Conservation (phyloP, 2,888 invertebrate genomes). For the Tenthredo scrophulariae region DNA sequence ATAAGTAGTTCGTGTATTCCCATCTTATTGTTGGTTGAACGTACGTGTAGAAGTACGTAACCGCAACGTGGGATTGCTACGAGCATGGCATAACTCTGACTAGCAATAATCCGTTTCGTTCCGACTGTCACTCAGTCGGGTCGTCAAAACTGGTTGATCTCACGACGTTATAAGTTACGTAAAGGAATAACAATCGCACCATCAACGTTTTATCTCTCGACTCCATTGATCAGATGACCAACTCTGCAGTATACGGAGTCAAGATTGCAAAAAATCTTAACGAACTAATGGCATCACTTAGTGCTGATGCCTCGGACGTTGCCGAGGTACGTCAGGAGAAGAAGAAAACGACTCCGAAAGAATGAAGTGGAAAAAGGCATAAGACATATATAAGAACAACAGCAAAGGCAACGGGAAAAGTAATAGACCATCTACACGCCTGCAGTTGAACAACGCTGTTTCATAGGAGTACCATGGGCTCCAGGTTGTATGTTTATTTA, state of each 20-base stretch:
- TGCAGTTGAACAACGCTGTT: constrained; percentile 27
- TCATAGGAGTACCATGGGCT: constrained; percentile 26
- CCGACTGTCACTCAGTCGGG: constrained; percentile 12
- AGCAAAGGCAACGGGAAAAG: constrained; percentile 42
- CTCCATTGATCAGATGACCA: constrained; percentile 21
- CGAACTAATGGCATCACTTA: constrained; percentile 50
- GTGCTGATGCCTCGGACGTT: constrained; percentile 32
- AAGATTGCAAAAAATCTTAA: constrained; percentile 34
- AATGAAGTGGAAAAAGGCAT: constrained; percentile 2
- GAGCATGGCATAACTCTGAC: neutral
- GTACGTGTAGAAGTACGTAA: neutral
- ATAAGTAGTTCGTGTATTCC: neutral
- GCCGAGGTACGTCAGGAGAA: neutral
- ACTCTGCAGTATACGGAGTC: neutral
- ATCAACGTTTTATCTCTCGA: neutral
- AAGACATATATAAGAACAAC: constrained; percentile 13
- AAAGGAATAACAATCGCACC: constrained; percentile 28
- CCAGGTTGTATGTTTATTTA: constrained; percentile 52
- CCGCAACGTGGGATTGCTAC: neutral
- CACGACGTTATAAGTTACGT: neutral
- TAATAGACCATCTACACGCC: constrained; percentile 44
- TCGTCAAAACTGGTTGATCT: constrained; percentile 25
- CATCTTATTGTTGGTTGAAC: neutral
- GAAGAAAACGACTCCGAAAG: neutral
- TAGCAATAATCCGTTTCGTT: constrained; percentile 21